A percentile compares a stretch with the other conserved stretches of the same genome.
Conservation (phyloP, 2,113 vertebrate species). For the Anas platyrhynchos region DNA sequence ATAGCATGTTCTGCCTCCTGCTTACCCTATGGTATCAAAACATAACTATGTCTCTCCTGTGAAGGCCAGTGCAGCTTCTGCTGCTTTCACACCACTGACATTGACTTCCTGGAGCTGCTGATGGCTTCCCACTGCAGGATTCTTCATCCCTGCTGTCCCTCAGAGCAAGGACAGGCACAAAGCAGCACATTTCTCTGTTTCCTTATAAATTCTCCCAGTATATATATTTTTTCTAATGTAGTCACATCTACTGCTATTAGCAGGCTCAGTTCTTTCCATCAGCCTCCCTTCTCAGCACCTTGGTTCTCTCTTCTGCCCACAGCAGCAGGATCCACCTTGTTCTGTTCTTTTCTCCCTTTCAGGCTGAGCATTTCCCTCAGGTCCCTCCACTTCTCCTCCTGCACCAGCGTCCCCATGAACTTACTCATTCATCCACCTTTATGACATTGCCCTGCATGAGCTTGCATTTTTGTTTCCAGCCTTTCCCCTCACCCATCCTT, state of each 20-base stretch:
- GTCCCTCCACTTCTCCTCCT: not conserved
- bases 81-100: not conserved
- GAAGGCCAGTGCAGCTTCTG: not conserved
- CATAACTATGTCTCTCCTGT: not conserved
- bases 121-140: not conserved
- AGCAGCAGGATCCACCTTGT: rapidly evolving
- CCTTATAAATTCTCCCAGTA: not conserved
- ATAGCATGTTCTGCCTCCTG: not conserved
- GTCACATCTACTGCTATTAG: not conserved
- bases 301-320: not conserved
- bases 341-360: not conserved
- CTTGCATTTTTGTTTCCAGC: not conserved
- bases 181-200: not conserved
- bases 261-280: not conserved
- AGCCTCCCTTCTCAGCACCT: not conserved
- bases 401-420: not conserved
- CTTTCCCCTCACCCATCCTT: not conserved
- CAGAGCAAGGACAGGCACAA: not conserved
- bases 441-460: not conserved
- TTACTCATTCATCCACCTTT: not conserved
- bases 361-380: rapidly evolving
- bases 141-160: not conserved
- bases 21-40: not conserved
- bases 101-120: not conserved
- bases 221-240: too few species aligned